Evolutionary conservation across 2,797 vertebrate species (phyloP), one percentile per base, ranked within the genome.

Genomic region (Hapalemur alaotrensis): DNA sequence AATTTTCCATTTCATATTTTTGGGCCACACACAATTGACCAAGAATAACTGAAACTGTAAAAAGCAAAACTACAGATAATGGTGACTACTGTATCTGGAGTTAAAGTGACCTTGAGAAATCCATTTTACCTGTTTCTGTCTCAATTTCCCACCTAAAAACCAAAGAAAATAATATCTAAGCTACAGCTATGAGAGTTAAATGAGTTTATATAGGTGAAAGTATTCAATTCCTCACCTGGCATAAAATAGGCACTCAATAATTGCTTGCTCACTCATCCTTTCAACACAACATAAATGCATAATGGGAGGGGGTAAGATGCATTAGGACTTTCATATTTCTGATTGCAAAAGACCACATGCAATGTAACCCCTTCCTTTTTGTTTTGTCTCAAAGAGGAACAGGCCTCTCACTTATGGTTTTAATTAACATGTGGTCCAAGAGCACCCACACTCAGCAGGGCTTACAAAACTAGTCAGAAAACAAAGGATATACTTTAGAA

Each of bases 151-250:
- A 41, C 46, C 17, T 52, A 5, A 48, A 61, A 94, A 70, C 48
- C 54, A 46, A 96, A 75, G 65, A 70, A 96, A 63, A 57, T 70
- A 85, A 65, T 54, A 43, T 46, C 43, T 79, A 76, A 95, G n/a
- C 73, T 41, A 43, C 22, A 35, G 30, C 30, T 25, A 18, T n/a
- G 13, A 57, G 20, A 18, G 6, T 84, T 89, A 52, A 83, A 50
- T 72, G 41, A 75, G 30, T 41, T 85, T 46, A 38, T 73, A 7
- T 43, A 61, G 32, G 18, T 63, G 32, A 84, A 85, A 82, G 5
- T 52, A 65, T 50, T 75, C 61, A 81, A 0, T 23, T 81, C 23
- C 7, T 87, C 22, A 25, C 32, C 23, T 85, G 81, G 57, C 4
- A 13, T 61, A 28, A 18, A 89, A 35, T 61, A 75, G 59, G 43